Base-by-base conservation (phyloP, 2,797 vertebrate species). In the Myripristis murdjan region DNA sequence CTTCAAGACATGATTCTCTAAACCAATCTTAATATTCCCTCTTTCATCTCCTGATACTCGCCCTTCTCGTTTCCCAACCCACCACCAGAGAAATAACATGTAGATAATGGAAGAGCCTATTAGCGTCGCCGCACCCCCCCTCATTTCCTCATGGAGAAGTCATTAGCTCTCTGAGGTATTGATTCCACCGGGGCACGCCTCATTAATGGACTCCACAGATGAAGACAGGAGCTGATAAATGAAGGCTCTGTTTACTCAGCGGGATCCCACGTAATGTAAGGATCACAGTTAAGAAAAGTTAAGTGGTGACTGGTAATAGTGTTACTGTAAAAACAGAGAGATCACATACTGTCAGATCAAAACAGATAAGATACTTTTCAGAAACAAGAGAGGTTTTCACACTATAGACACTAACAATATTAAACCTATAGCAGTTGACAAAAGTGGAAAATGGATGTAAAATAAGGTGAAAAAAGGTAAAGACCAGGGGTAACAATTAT, bases 51-150 rank as follows among this genome's bases (percentile, higher is more conserved):
- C 63, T 70, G 65, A 62, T 70, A 39, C 56, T 62, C 8, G 22
- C 47, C 20, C 41, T 59, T 48, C 56, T 74, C 65, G n/a, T 82
- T 55, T 64, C 49, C 26, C 24, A 23, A 60, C 61, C 73, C 57
- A 51, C n/a, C 5, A 15, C 58, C 68, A 60, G 51, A 67, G 58
- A 48, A 70, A 74, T 72, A 82, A 68, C 73, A 71, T 55, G 61
- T 33, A 78, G 81, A 81, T 90, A 89, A 89, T 91, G 83, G 82
- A 87, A 62, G 81, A 84, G 73, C 67, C 79, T 79, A 88, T 88
- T 87, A 90, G 70, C 51, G 2, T 48, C 69, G 4, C 77, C 71
- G 53, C n/a, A n/a, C 77, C 66, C 67, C 77, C 71, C 69, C 22
- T 41, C 47, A 83, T 75, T 90, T 84, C 79, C 86, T 87, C 64